phyloP scores from a whole-genome alignment of 2,113 vertebrate species.

The Elachura formosa region DNA sequence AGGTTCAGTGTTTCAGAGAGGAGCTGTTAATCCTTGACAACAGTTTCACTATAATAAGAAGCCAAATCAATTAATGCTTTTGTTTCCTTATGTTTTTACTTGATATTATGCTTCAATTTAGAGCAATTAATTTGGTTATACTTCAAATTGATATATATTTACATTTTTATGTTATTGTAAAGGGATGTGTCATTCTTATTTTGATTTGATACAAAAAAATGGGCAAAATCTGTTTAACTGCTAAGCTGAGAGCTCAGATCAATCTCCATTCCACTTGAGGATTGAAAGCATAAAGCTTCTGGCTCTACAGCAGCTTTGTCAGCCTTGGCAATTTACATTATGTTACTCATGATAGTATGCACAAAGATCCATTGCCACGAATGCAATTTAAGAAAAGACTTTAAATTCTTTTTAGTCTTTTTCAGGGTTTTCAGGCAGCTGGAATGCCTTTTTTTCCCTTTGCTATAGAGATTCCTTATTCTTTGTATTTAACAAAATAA shows the following conservation, averaged over 20 bases:
- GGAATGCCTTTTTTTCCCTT: not conserved
- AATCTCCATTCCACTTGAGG: not conserved
- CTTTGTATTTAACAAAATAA: not conserved
- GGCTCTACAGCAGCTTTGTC: conserved; percentile 37
- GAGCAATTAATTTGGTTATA: conserved; percentile 16
- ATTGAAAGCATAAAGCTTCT: conserved; percentile 12
- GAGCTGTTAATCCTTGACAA: conserved; percentile 22
- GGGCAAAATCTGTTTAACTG: conserved; percentile 15
- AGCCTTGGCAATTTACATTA: conserved; percentile 35
- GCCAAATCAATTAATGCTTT: not conserved
- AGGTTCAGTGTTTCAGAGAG: conserved; percentile 17
- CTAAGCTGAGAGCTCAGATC: not conserved
- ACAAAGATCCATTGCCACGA: conserved; percentile 5
- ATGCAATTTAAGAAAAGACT: conserved; percentile 16
- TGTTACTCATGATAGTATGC: conserved; percentile 14
- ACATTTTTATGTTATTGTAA: not conserved
- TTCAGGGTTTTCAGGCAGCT: not conserved
- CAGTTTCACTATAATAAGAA: conserved; percentile 1
- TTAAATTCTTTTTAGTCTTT: conserved; percentile 16
- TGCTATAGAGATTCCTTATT: not conserved
- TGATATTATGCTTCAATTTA: conserved; percentile 3
- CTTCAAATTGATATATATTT: not conserved
- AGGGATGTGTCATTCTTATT: not conserved
- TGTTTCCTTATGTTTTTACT: conserved; percentile 16
- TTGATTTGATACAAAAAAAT: conserved; percentile 6